These are phyloP conservation scores for Premnoplex brunnescens DNA, from an alignment of 2,797 vertebrate species.

Conservation along the genomic window DNA sequence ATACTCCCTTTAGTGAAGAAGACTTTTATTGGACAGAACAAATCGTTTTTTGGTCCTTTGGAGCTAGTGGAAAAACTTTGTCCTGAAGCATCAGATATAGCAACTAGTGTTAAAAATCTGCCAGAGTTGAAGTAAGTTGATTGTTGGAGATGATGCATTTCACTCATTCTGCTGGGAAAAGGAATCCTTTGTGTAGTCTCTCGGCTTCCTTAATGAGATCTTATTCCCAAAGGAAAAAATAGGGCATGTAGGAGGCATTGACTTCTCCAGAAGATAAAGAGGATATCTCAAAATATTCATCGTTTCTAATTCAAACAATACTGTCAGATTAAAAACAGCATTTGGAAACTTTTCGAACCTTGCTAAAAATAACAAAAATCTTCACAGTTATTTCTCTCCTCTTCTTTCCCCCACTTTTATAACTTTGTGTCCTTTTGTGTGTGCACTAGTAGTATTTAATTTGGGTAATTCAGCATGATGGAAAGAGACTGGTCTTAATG, in stretches of 20 bases:
- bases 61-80: slow-evolving; percentile 95
- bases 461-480: not conserved
- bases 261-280: not conserved
- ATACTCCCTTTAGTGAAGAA: slow-evolving; percentile 85
- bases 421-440: not conserved
- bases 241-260: not conserved
- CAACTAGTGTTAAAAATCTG: slow-evolving; percentile 94
- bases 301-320: not conserved
- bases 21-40: slow-evolving; percentile 93
- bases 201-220: not conserved
- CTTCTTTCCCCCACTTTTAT: not conserved
- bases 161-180: not conserved
- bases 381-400: not conserved
- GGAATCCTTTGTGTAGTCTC: not conserved
- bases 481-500: not conserved
- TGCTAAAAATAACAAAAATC: not conserved
- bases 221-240: not conserved
- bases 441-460: not conserved
- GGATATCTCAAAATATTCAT: not conserved
- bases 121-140: slow-evolving; percentile 91
- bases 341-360: not conserved
- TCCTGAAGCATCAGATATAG: slow-evolving; percentile 92
- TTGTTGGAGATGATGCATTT: not conserved
- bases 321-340: not conserved
- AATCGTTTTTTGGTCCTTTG: slow-evolving; percentile 96